Conservation (phyloP, 2,888 invertebrate species). For the Eurois occulta region DNA sequence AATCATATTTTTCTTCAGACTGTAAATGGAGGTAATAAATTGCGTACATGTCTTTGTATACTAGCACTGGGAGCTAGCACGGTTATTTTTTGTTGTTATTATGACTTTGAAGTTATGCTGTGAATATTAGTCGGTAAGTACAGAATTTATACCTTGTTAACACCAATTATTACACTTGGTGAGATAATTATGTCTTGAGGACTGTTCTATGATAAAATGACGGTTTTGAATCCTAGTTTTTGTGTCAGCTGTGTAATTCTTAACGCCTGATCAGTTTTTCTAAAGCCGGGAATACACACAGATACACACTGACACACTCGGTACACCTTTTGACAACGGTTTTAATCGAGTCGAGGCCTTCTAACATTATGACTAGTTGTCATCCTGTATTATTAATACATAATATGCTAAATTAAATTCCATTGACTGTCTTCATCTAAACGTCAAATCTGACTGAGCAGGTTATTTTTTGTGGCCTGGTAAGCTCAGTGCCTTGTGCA, state of each 20-base stretch:
- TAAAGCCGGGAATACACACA: slow-evolving; percentile 5
- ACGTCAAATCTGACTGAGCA: slow-evolving; percentile 9
- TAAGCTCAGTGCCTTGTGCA: slow-evolving; percentile 17
- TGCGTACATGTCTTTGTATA: slow-evolving; percentile 32
- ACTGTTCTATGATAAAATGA: slow-evolving; percentile 22
- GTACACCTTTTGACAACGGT: no score
- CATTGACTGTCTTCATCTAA: slow-evolving; percentile 5
- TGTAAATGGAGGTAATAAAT: slow-evolving; percentile 57
- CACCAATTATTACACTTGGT: slow-evolving; percentile 48
- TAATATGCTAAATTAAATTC: slow-evolving; percentile 39
- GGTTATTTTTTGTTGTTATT: slow-evolving; percentile 49
- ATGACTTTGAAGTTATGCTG: slow-evolving; percentile 34
- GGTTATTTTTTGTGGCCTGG: slow-evolving; percentile 34
- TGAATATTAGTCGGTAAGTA: slow-evolving; percentile 53
- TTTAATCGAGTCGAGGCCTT: slow-evolving; percentile 5
- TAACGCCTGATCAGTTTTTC: slow-evolving; percentile 33
- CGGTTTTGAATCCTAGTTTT: slow-evolving; percentile 25
- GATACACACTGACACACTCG: no score
- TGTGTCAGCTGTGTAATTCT: slow-evolving; percentile 23
- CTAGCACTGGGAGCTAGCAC: slow-evolving; percentile 15
- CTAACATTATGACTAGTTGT: slow-evolving; percentile 16
- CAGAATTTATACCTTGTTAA: slow-evolving; percentile 50
- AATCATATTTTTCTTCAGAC: slow-evolving; percentile 59
- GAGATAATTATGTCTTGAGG: slow-evolving; percentile 52
- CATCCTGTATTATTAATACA: slow-evolving; percentile 36